phyloP scores from a whole-genome alignment of 2,797 vertebrate genomes.

The Microctenopoma lineatum region DNA sequence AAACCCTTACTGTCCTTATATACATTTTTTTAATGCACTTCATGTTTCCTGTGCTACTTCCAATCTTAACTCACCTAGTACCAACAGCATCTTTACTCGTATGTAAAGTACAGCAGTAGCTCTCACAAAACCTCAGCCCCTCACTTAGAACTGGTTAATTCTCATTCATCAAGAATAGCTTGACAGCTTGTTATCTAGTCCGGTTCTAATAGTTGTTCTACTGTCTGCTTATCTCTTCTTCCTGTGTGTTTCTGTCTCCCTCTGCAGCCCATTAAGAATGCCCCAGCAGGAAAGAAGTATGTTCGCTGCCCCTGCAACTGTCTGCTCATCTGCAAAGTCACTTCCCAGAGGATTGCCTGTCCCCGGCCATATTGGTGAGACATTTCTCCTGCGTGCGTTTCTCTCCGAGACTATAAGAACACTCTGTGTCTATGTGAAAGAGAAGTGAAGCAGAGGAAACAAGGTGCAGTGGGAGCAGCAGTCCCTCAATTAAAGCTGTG shows the following conservation, averaged over 20 bases:
- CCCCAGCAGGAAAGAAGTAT: constrained; percentile 94
- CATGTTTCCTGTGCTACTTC: neutral
- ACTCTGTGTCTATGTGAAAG: constrained; percentile 19
- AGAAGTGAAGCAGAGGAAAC: constrained; percentile 54
- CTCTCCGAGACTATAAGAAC: constrained; percentile 10
- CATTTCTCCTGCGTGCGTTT: constrained; percentile 10
- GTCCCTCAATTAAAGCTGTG: constrained; percentile 60
- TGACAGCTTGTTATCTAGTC: constrained; percentile 48
- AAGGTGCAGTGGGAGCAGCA: constrained; percentile 55
- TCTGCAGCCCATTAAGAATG: constrained; percentile 93
- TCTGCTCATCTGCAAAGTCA: constrained; percentile 96
- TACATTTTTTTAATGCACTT: neutral
- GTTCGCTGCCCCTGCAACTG: constrained; percentile 96
- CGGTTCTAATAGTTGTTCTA: constrained; percentile 37
- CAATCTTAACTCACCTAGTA: constrained; percentile 1
- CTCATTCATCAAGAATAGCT: constrained; percentile 59
- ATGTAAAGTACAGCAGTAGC: constrained; percentile 3
- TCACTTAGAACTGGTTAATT: constrained; percentile 32
- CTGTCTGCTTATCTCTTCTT: constrained; percentile 35
- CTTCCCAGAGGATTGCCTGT: constrained; percentile 94
- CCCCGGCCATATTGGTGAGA: constrained; percentile 93
- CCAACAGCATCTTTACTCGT: neutral
- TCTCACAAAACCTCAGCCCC: constrained; percentile 20
- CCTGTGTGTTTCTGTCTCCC: constrained; percentile 59
- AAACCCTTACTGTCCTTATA: neutral